Base-by-base conservation (phyloP, 2,797 vertebrate genomes). In the Parauchenoglanis ngamensis region DNA sequence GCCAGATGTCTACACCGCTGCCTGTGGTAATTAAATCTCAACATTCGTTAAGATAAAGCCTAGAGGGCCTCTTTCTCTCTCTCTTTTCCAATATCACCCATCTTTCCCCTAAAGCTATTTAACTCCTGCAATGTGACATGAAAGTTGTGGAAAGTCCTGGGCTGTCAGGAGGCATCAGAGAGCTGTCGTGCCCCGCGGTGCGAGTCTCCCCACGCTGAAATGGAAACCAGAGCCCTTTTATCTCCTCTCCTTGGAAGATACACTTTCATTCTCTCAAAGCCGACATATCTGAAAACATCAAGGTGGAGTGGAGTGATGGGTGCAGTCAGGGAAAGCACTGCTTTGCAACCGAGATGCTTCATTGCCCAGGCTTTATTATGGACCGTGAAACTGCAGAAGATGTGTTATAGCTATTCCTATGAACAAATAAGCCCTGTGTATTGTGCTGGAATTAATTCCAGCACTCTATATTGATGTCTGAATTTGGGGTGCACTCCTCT, bases 61-160 rank as follows among this genome's bases (percentile, higher is more conserved):
- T 79, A 79, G 79, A 89, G 59, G 87, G 35, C 35, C 21, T 44
- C 57, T 61, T 81, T 25, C 73, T 17, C 40, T 73, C 63, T 8
- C 76, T 87, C 46, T 86, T 76, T 89, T 75, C 87, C 80, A 88
- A 89, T 89, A 89, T 86, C 65, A 87, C 85, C 87, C 85, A 35
- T 87, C 85, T 85, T 76, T 75, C 83, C 90, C 87, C 86, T 81
- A 89, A 86, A 92, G 91, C 90, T 88, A 90, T 90, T 91, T 90
- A 87, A 91, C 86, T 92, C 88, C 90, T 85, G 88, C 90, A 85
- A 90, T 85, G 88, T 70, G 68, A 89, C 91, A 91, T 93, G 90
- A 93, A 91, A 91, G 90, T 90, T 91, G 89, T 90, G 90, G 88
- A 90, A 92, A 91, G 89, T 91, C 90, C 87, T 91, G 79, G 89